Percentiles rank a stretch among this genome's conserved stretches.
These are phyloP conservation scores for Taphrorychus bicolor DNA, from an alignment of 2,888 invertebrate genomes.

Conservation along the genomic window DNA sequence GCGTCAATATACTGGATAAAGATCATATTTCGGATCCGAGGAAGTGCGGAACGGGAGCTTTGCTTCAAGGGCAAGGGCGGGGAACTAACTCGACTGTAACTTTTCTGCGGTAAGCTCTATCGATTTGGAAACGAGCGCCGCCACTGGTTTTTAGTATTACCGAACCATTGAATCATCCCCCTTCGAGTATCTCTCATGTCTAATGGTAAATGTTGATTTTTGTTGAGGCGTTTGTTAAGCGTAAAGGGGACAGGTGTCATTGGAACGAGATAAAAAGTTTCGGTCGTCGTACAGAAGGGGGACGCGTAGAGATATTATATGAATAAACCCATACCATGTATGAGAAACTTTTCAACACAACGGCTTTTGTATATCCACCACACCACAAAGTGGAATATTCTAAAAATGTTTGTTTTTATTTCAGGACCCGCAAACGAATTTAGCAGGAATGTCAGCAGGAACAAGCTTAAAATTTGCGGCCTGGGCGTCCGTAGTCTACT, in stretches of 20 bases:
- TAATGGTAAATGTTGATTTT: constrained; percentile 35
- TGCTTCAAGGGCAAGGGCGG: background rate
- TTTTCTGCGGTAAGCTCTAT: background rate
- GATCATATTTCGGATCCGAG: constrained; percentile 35
- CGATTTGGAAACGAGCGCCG: constrained; percentile 1
- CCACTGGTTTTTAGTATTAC: constrained; percentile 19
- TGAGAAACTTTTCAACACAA: no score
- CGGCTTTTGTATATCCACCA: no score
- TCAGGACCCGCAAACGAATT: constrained; percentile 33
- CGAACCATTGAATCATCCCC: constrained; percentile 33
- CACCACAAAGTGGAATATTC: constrained; percentile 4
- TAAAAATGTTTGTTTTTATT: constrained; percentile 24
- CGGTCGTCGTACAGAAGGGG: no score
- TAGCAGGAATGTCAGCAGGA: constrained; percentile 48
- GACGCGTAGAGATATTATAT: no score
- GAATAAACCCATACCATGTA: no score
- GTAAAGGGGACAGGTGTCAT: constrained; percentile 34
- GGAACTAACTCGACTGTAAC: background rate
- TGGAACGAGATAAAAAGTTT: constrained; percentile 13
- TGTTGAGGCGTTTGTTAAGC: constrained; percentile 38
- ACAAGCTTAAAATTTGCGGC: constrained; percentile 46
- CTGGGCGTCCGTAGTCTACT: constrained; percentile 38
- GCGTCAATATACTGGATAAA: constrained; percentile 36
- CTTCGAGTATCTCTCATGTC: constrained; percentile 27
- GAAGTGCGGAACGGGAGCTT: background rate